These are phyloP conservation scores for Delia radicum DNA, from an alignment of 1,140 invertebrate species.

Conservation along the genomic window DNA sequence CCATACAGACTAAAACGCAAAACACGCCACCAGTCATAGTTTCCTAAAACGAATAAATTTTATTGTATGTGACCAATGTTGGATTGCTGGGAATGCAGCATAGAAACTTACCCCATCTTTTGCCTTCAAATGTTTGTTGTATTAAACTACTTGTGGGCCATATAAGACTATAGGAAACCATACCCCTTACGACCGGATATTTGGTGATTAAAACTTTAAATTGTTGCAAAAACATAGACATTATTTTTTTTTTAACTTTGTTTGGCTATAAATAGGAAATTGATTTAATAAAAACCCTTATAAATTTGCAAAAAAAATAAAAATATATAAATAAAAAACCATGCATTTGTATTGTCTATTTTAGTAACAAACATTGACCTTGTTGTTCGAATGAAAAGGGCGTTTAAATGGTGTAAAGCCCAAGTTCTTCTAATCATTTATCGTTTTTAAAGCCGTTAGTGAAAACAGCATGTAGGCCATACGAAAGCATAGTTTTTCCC, in stretches of 20 bases:
- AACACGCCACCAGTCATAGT: constrained; percentile 62
- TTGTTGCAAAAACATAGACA: constrained; percentile 33
- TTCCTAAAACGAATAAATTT: constrained; percentile 35
- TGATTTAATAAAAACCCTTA: not conserved
- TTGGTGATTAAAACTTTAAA: constrained; percentile 41
- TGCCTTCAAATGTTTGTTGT: constrained; percentile 61
- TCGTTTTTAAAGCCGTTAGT: constrained; percentile 4
- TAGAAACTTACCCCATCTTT: constrained; percentile 43
- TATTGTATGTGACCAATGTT: too few species aligned
- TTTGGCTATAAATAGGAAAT: not conserved
- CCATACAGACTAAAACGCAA: constrained; percentile 71
- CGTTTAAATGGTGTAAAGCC: not conserved
- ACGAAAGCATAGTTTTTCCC: not conserved
- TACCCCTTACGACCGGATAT: constrained; percentile 63
- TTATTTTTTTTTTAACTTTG: not conserved
- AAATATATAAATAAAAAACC: too few species aligned
- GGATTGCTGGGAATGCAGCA: too few species aligned
- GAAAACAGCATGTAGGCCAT: constrained; percentile 15
- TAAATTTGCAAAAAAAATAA: not conserved
- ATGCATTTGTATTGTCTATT: too few species aligned
- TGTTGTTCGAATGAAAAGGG: not conserved
- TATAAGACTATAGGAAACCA: constrained; percentile 73
- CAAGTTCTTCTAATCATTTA: too few species aligned
- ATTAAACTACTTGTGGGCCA: constrained; percentile 70
- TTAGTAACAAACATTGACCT: constrained; percentile 15